Evolutionary conservation across 1,140 invertebrate genomes (phyloP), one percentile per base, ranked within the genome.

Genomic region (Drosophila guanche): DNA sequence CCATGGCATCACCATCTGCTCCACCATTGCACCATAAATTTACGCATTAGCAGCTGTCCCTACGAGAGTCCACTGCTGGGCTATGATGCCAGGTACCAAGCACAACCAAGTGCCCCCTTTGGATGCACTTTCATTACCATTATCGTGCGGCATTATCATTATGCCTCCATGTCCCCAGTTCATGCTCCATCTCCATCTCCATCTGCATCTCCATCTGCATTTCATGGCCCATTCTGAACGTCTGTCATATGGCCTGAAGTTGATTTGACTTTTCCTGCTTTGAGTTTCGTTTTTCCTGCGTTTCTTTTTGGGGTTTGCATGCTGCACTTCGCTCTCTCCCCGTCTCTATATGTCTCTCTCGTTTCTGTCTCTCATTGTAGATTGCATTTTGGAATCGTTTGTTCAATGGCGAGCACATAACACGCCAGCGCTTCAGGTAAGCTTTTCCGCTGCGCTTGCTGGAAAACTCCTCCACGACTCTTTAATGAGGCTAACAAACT

Each of bases 41-140:
- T 90, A 55, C 80, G 85, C 63, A 86, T 86, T 86, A 86, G 69
- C 86, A 92, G 92, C 90, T 89, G 77, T 65, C 75, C 88, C 84
- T 93, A 91, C 60, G 92, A 93, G 92, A 93, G 92, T 75, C 91
- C 90, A 60, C 79, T 91, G 53, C 90, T 92, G 56, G 91, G 91
- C 91, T 93, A 92, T 84, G 92, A 93, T 70, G 88, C 92, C 71
- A 93, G 93, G 93, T 93, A 91, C 62, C 14, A 51, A 27, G 22
- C 43, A 43, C 14, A 25, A 29, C n/a, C 23, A 27, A 16, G 43
- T 16, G 14, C 42, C 68, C 58, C 68, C 72, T 41, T 37, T 40
- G 42, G 60, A 29, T 77, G 81, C 81, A 81, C 60, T 88, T 73
- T 75, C 81, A 86, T 88, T 88, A 88, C 63, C 74, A 84, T 84